These are phyloP conservation scores for Antheraea mylitta DNA, from an alignment of 1,140 invertebrate species.

Conservation along the genomic window DNA sequence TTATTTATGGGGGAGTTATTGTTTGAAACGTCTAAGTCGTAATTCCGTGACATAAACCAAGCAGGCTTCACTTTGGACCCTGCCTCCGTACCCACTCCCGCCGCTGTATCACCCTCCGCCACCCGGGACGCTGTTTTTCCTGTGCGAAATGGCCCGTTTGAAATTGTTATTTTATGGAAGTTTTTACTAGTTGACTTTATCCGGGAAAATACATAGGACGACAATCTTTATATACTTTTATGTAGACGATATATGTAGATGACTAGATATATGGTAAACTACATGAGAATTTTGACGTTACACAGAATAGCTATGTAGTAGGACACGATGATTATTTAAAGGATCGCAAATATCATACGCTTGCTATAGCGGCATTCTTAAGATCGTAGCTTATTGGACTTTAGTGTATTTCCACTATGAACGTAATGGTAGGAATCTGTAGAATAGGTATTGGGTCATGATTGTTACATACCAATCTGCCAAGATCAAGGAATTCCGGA, in stretches of 20 bases:
- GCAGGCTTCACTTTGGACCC: conserved; percentile 64
- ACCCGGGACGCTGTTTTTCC: conserved; percentile 73
- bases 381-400: too few species aligned
- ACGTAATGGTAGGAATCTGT: too few species aligned
- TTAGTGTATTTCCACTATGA: too few species aligned
- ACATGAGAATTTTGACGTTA: too few species aligned
- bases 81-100: conserved; percentile 23
- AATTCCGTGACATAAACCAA: conserved; percentile 74
- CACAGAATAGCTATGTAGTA: too few species aligned
- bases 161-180: conserved; percentile 79
- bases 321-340: too few species aligned
- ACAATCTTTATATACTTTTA: conserved; percentile 52
- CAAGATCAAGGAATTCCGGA: too few species aligned
- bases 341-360: too few species aligned
- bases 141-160: conserved; percentile 75
- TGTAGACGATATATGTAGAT: conserved; percentile 5
- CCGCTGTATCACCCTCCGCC: conserved; percentile 32
- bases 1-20: conserved; percentile 77
- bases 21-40: conserved; percentile 79
- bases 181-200: conserved; percentile 78
- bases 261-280: not conserved
- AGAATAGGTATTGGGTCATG: too few species aligned
- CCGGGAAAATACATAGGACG: conserved; percentile 65
- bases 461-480: too few species aligned
- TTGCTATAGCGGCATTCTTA: too few species aligned